Percentiles rank a stretch among this genome's conserved stretches.
phyloP scores from a whole-genome alignment of 2,113 vertebrate genomes.

The Vombatus ursinus region DNA sequence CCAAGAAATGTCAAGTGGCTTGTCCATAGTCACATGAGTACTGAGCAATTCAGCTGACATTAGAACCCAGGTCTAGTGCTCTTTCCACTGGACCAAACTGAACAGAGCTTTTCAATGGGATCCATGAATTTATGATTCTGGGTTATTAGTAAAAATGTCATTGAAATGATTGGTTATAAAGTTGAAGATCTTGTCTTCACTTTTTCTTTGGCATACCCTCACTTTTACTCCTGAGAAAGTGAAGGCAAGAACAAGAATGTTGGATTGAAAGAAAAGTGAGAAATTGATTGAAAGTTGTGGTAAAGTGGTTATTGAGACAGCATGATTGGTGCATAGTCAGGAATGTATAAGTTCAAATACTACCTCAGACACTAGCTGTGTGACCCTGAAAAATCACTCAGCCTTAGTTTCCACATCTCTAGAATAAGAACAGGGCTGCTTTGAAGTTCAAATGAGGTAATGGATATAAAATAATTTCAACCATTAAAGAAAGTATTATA shows the following conservation, averaged over 20 bases:
- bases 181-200: not conserved
- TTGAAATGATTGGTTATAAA: not conserved
- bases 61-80: not conserved
- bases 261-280: not conserved
- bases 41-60: not conserved
- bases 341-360: not conserved
- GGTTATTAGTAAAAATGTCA: not conserved
- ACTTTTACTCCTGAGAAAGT: not conserved
- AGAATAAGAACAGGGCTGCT: not conserved
- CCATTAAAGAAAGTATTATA: not conserved
- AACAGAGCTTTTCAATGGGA: not conserved
- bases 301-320: not conserved
- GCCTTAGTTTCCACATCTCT: not conserved
- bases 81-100: not conserved
- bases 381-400: not conserved
- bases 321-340: not conserved
- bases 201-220: not conserved
- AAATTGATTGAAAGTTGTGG: not conserved
- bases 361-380: not conserved
- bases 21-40: not conserved
- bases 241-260: not conserved
- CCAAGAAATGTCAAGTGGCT: not conserved
- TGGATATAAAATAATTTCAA: not conserved
- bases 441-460: not conserved
- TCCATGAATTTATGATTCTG: not conserved